Evolutionary conservation across 1,140 invertebrate species (phyloP).

Genomic region (Drosophila paulistorum): DNA sequence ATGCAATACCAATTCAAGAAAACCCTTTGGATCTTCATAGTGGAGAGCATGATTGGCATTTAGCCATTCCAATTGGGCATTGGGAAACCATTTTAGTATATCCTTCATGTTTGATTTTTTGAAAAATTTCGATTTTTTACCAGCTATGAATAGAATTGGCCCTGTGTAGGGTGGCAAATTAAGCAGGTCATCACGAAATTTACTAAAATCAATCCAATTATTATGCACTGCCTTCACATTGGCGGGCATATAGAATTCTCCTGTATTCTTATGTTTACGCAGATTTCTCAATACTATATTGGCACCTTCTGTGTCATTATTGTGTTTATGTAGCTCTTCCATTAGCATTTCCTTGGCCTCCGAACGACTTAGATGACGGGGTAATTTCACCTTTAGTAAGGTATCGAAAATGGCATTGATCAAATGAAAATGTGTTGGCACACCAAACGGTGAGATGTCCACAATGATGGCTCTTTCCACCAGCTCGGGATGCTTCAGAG

Average conservation of each 20-base stretch:
- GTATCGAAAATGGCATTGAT: neutral
- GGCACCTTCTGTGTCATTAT: neutral
- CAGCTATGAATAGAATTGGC: neutral
- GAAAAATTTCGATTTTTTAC: neutral
- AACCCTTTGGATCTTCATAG: neutral
- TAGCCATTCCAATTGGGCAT: constrained; percentile 2
- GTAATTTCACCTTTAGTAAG: neutral
- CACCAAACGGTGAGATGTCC: constrained; percentile 1
- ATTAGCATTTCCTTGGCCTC: neutral
- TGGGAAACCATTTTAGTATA: constrained; percentile 4
- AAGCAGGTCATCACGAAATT: neutral
- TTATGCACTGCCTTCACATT: neutral
- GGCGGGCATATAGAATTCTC: neutral
- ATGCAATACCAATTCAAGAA: neutral
- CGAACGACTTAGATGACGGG: neutral
- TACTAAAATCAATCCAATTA: neutral
- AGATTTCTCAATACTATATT: neutral
- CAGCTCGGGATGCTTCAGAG: constrained; percentile 1
- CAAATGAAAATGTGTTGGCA: constrained; percentile 2
- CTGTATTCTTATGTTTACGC: neutral
- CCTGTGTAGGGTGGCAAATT: neutral
- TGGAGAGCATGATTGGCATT: neutral
- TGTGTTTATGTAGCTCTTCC: neutral
- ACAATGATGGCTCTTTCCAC: constrained; percentile 10
- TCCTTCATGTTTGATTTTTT: neutral